Evolutionary conservation across 2,888 invertebrate species (phyloP).

Genomic region (Selenia dentaria): DNA sequence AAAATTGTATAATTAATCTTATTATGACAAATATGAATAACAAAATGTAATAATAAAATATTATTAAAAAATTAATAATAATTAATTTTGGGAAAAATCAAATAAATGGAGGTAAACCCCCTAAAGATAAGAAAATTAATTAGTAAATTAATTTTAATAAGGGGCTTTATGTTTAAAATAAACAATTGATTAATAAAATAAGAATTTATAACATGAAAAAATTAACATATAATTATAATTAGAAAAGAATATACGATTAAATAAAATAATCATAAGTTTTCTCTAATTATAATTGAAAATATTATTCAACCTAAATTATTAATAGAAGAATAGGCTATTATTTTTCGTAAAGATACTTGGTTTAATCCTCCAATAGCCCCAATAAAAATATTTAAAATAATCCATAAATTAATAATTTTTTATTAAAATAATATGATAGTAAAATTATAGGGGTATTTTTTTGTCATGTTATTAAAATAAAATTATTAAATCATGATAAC

Average conservation of each 20-base stretch:
- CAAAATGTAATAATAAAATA: conserved; percentile 70
- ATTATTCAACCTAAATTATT: no score
- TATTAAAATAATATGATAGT: conserved; percentile 72
- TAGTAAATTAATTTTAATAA: no score
- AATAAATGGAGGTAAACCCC: conserved; percentile 86
- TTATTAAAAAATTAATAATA: conserved; percentile 73
- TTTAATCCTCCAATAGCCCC: conserved; percentile 82
- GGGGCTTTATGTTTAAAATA: no score
- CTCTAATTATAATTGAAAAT: no score
- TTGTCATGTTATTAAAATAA: conserved; percentile 86
- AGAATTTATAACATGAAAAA: no score
- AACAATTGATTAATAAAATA: no score
- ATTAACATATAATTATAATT: no score
- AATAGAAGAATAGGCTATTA: conserved; percentile 86
- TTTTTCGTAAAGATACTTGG: conserved; percentile 82
- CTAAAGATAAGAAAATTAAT: no score
- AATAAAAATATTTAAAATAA: conserved; percentile 72
- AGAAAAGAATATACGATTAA: no score
- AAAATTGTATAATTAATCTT: conserved; percentile 72
- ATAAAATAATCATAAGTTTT: no score
- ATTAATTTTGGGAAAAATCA: conserved; percentile 79
- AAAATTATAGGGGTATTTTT: conserved; percentile 86
- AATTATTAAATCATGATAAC: no score
- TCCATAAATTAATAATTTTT: conserved; percentile 67
- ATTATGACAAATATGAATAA: conserved; percentile 74